Evolutionary conservation across 2,113 vertebrate genomes (phyloP), one percentile per base, ranked within the genome.

Genomic region (Gavialis gangeticus): DNA sequence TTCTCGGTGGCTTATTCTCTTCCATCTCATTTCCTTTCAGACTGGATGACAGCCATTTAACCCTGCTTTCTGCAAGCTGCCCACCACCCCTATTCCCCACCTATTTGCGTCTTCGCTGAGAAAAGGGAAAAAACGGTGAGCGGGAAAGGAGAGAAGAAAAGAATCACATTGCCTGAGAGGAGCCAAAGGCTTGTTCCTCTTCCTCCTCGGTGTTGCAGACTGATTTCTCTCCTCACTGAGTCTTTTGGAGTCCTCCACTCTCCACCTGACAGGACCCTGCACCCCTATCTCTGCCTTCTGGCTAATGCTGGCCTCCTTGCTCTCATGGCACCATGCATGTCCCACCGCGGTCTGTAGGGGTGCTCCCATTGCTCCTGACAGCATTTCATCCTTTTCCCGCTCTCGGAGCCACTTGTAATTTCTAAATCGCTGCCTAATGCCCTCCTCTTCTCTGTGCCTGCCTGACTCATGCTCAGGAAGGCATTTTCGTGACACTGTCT

Each of bases 271-370:
- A 63, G 19, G 30, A 34, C 16, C 57, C 46, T 64, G 10, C 46
- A 46, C 46, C 46, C 46, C 46, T 46, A 9, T 46, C 46, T 6
- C 64, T 57, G 5, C 54, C 15, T 12, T 5, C 69, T 78, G 79
- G 13, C 34, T 76, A 10, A 58, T 27, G 34, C 56, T 56, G 46
- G 56, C 4, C 56, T 90, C 78, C 67, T 59, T 16, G 18, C 81
- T 13, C 25, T 56, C 28, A 2, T 75, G 55, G 0, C 4, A 9
- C 3, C 59, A 14, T 15, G 1, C 0, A 18, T 15, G 16, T 12
- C 71, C 71, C 87, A 11, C 56, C 13, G 64, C 75, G 75, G 85
- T 27, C 46, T 46, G 46, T 46, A 46, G 8, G 46, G 46, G 46
- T 46, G 46, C 2, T 46, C 46, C 46, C 46, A 9, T 46, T 46